Base-by-base conservation (phyloP, 2,888 invertebrate genomes). In the Mythimna albipuncta region DNA sequence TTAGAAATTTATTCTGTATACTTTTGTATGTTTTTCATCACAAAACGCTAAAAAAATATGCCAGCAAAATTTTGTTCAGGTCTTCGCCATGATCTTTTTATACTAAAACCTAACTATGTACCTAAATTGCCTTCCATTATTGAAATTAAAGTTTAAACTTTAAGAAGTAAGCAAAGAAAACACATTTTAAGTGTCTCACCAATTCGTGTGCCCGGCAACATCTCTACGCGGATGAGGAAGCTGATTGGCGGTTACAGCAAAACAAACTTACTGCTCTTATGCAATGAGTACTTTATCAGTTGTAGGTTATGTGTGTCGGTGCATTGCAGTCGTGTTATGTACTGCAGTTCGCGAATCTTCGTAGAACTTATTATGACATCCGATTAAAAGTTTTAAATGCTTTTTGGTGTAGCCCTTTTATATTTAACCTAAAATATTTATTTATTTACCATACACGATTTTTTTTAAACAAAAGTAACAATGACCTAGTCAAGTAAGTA, bases 241-340 rank as follows among this genome's bases (percentile, higher is more conserved):
- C 77, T 79, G 79, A 74, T 78, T 76, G 62, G 66, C 69, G 70
- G 78, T 74, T 75, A 79, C 75, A 62, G 79, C 81, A 75, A 82
- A 83, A 87, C 77, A 85, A 80, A 84, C 81, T 77, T 67, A 77
- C 63, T 44, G 64, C 16, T 50, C 68, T 87, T 88, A 81, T 47
- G 85, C 71, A 82, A 86, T 70, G 58, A 62, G 70, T 72, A 44
- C 41, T 69, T 64, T 75, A 77, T 77, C 44, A 74, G 47, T 67
- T 75, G 52, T 65, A 65, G 44, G 73, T 75, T 79, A 80, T 80
- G 69, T 86, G 78, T 75, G 78, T 78, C 58, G 52, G 66, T 80
- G 82, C 82, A 82, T 76, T 67, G 75, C 69, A 38, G 64, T n/a
- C 32, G 35, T 72, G 57, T 73, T 77, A 62, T 58, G 69, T 64